phyloP scores from a whole-genome alignment of 1,140 invertebrate species.

The Pantala flavescens region DNA sequence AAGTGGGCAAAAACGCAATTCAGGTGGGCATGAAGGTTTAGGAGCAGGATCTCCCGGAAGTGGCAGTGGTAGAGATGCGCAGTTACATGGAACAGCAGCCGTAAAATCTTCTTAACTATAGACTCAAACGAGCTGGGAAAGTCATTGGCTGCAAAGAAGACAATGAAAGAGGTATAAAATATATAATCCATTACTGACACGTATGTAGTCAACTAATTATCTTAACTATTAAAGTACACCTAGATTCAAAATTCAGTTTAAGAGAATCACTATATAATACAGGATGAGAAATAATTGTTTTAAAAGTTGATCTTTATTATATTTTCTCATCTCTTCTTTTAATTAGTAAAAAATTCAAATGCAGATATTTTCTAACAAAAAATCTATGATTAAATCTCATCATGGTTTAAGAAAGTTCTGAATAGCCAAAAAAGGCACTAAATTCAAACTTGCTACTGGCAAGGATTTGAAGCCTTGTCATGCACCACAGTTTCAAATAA shows the following conservation, averaged over 20 bases:
- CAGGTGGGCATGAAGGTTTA: conserved; percentile 86
- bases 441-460: no score
- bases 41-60: conserved; percentile 85
- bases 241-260: conserved; percentile 16
- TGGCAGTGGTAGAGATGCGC: conserved; percentile 97
- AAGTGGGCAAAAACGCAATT: conserved; percentile 95
- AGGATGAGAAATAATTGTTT: no score
- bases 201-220: not conserved
- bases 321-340: no score
- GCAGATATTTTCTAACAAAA: no score
- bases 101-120: conserved; percentile 90
- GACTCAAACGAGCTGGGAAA: conserved; percentile 91
- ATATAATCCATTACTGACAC: not conserved
- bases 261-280: not conserved
- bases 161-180: not conserved
- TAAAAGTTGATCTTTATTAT: no score
- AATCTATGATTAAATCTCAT: no score
- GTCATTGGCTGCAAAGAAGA: conserved; percentile 65
- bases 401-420: no score
- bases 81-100: conserved; percentile 93
- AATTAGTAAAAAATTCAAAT: no score
- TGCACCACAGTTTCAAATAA: no score
- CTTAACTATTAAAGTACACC: conserved; percentile 13
- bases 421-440: no score
- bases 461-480: no score